Percentiles rank a stretch among this genome's conserved stretches.
Evolutionary conservation across 1,140 invertebrate genomes (phyloP).

Genomic region (Fopius arisanus): DNA sequence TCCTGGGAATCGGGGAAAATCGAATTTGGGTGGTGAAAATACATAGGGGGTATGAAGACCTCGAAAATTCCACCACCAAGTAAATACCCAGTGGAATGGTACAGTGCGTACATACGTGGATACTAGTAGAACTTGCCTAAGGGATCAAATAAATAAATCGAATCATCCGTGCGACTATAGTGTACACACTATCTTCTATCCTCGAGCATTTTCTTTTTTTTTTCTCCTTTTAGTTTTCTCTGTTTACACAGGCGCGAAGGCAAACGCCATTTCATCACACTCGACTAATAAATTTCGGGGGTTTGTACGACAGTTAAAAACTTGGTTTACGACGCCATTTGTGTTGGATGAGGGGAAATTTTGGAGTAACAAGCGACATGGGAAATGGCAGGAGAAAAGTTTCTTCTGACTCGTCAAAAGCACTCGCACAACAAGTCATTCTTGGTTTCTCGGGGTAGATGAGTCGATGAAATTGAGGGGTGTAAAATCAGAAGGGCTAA

Average conservation of each 20-base stretch:
- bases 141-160: conserved; percentile 43
- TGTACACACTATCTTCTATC: neutral
- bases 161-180: conserved; percentile 29
- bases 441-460: neutral
- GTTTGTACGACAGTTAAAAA: neutral
- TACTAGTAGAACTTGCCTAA: neutral
- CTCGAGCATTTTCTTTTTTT: neutral
- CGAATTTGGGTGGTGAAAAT: neutral
- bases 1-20: neutral
- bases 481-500: no score
- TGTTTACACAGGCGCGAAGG: neutral
- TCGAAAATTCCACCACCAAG: conserved; percentile 22
- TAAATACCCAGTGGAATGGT: conserved; percentile 23
- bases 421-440: neutral
- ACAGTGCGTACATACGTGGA: conserved; percentile 7
- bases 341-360: neutral
- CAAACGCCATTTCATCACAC: neutral
- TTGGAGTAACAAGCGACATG: neutral
- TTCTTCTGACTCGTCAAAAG: neutral
- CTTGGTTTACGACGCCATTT: neutral
- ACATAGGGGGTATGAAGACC: conserved; percentile 1
- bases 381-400: neutral
- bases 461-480: neutral
- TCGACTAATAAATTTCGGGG: neutral
- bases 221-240: no score